These are phyloP conservation scores for Macquaria ambigua DNA, from an alignment of 2,113 vertebrate genomes.

Conservation along the genomic window DNA sequence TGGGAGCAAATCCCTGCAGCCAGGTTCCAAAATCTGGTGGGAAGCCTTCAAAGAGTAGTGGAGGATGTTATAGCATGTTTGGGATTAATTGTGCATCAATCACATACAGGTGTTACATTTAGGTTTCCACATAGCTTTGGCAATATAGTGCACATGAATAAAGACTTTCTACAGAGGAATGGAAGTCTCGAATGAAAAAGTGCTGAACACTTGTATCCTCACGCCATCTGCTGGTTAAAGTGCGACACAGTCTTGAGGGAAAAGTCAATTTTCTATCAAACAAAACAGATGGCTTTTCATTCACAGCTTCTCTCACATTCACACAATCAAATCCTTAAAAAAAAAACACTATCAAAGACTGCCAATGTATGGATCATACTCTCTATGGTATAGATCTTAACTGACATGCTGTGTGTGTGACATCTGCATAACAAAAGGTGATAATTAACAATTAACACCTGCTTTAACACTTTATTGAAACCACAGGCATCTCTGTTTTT, in stretches of 20 bases:
- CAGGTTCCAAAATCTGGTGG: no score
- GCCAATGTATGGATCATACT: neutral
- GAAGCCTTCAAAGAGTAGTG: neutral
- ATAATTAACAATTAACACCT: slow-evolving; percentile 12
- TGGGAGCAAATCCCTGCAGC: neutral
- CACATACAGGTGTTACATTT: neutral
- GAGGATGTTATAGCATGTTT: neutral
- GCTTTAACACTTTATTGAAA: no score
- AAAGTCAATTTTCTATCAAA: neutral
- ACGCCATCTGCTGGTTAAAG: slow-evolving; percentile 26
- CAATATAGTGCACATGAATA: neutral
- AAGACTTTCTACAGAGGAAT: neutral
- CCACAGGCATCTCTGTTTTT: neutral
- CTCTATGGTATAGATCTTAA: neutral
- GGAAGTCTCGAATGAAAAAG: neutral
- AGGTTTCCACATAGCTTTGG: neutral
- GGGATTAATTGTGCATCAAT: neutral
- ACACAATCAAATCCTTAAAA: neutral
- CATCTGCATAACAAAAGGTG: neutral
- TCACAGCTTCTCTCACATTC: neutral
- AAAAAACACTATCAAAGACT: neutral
- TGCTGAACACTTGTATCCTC: neutral
- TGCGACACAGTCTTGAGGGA: neutral
- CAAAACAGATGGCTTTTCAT: no score
- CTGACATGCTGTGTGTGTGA: neutral